Conservation (phyloP, 2,888 invertebrate species). For the Morinoia aosen region DNA sequence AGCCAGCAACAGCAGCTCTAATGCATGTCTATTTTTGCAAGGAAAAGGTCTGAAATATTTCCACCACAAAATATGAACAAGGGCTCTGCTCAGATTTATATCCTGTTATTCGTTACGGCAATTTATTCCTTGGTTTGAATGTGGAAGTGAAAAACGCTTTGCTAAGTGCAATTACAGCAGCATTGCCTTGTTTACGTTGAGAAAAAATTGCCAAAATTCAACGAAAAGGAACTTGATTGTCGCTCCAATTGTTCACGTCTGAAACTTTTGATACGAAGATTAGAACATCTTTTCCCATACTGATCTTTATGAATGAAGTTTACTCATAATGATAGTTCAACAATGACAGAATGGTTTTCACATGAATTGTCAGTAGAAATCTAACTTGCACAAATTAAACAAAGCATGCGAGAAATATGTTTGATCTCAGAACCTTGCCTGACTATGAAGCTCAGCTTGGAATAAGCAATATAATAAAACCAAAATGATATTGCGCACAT, state of each 20-base stretch:
- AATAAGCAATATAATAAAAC: too few relatives aligned
- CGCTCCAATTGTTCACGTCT: background rate
- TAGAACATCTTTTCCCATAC: too few relatives aligned
- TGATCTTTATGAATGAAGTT: too few relatives aligned
- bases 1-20: background rate
- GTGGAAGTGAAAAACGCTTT: background rate
- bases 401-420: too few relatives aligned
- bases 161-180: background rate
- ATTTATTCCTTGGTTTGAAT: background rate
- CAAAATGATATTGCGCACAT: too few relatives aligned
- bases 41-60: background rate
- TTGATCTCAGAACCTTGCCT: too few relatives aligned
- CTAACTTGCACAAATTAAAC: too few relatives aligned
- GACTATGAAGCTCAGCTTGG: too few relatives aligned
- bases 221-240: background rate
- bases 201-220: background rate
- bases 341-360: too few relatives aligned
- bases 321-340: too few relatives aligned
- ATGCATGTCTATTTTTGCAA: background rate
- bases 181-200: background rate
- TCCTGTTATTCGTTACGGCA: background rate
- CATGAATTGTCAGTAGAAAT: too few relatives aligned
- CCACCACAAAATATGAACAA: background rate
- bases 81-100: background rate
- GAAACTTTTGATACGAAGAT: too few relatives aligned